A percentile compares a stretch with the other conserved stretches of the same genome.
phyloP scores from a whole-genome alignment of 2,888 invertebrate species.

The Pardosa pseudoannulata region DNA sequence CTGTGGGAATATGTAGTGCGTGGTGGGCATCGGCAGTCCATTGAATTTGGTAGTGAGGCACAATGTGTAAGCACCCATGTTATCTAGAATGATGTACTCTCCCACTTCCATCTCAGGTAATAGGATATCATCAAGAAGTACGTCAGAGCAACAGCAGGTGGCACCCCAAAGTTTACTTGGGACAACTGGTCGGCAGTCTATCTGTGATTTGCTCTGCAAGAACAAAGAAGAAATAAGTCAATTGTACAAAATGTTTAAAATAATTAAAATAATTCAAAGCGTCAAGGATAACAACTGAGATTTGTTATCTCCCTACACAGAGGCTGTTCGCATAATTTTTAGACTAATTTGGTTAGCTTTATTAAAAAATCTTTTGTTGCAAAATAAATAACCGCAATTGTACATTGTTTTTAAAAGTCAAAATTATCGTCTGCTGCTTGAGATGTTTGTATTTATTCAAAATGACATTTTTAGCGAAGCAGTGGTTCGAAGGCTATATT shows the following conservation, averaged over 20 bases:
- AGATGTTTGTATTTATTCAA: no score
- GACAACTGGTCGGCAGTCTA: not conserved
- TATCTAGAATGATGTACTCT: constrained; percentile 73
- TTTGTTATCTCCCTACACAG: not conserved
- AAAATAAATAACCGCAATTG: no score
- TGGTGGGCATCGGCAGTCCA: constrained; percentile 71
- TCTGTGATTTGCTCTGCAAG: constrained; percentile 34
- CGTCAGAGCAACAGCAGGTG: constrained; percentile 74
- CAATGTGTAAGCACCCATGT: constrained; percentile 74
- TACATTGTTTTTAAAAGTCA: no score
- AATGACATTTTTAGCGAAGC: no score
- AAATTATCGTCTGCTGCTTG: no score
- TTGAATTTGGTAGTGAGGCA: constrained; percentile 73
- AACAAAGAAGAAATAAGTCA: not conserved
- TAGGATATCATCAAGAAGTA: constrained; percentile 66
- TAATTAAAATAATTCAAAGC: not conserved
- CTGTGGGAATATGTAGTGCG: constrained; percentile 69
- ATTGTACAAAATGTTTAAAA: no score
- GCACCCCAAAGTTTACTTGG: constrained; percentile 73
- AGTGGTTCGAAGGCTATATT: no score
- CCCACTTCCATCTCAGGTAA: constrained; percentile 74
- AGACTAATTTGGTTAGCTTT: no score
- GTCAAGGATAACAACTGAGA: not conserved
- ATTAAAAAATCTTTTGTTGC: no score
- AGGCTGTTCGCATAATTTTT: no score